Evolutionary conservation across 1,140 invertebrate species (phyloP).

Genomic region (Mesaphorura yosii): DNA sequence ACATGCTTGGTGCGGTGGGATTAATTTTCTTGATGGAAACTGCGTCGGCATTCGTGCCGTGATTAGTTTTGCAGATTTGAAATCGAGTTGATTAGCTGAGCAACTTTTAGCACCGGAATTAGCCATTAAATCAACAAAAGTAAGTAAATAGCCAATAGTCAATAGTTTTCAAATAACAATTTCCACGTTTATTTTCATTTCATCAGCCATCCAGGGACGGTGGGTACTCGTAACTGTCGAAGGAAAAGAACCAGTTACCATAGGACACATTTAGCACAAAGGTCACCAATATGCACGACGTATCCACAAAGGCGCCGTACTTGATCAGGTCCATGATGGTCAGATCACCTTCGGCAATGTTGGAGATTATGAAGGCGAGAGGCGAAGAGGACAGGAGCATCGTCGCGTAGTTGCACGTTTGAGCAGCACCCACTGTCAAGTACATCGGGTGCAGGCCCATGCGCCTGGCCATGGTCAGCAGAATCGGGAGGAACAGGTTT

Average conservation of each 20-base stretch:
- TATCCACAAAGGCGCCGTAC: slow-evolving; percentile 55
- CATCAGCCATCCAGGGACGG: too few species aligned
- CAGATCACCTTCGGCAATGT: slow-evolving; percentile 42
- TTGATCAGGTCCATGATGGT: slow-evolving; percentile 36
- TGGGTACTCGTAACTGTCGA: slow-evolving; percentile 9
- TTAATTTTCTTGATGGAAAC: too few species aligned
- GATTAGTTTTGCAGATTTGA: too few species aligned
- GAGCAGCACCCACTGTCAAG: slow-evolving; percentile 45
- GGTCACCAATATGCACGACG: slow-evolving; percentile 57
- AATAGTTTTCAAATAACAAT: too few species aligned
- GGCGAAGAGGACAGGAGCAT: slow-evolving; percentile 52
- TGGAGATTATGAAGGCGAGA: slow-evolving; percentile 51
- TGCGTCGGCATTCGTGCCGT: too few species aligned
- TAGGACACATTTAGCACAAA: slow-evolving; percentile 56
- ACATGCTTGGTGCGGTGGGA: too few species aligned
- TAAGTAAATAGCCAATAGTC: too few species aligned
- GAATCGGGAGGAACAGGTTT: slow-evolving; percentile 67
- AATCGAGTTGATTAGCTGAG: too few species aligned
- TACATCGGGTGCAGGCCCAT: slow-evolving; percentile 49
- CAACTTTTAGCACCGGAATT: too few species aligned
- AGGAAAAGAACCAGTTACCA: slow-evolving; percentile 36
- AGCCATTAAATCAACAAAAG: too few species aligned
- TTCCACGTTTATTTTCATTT: too few species aligned
- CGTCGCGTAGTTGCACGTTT: slow-evolving; percentile 45
- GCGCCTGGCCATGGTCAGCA: slow-evolving; percentile 40